These are phyloP conservation scores for Drosophila athabasca DNA, from an alignment of 1,140 invertebrate genomes.

Conservation along the genomic window DNA sequence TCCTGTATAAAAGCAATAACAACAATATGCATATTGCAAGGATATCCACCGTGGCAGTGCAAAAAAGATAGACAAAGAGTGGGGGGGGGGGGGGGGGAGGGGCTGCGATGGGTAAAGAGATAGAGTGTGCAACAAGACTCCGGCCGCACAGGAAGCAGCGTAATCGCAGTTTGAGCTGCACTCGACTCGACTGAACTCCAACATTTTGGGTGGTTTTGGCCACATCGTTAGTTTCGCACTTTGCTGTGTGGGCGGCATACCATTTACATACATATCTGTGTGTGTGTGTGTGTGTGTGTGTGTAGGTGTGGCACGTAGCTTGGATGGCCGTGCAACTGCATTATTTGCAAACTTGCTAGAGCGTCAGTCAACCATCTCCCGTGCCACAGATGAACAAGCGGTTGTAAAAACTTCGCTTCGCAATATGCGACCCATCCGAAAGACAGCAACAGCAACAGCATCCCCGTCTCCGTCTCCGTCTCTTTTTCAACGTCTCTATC, in stretches of 20 bases:
- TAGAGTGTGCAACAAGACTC: constrained; percentile 37
- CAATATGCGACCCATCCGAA: constrained; percentile 34
- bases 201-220: constrained; percentile 59
- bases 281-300: background rate
- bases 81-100: background rate
- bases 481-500: background rate
- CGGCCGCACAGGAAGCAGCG: constrained; percentile 14
- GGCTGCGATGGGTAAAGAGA: background rate
- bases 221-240: constrained; percentile 72
- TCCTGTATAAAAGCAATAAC: constrained; percentile 39
- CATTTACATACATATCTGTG: background rate
- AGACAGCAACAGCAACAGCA: background rate
- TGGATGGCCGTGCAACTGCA: constrained; percentile 46
- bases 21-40: constrained; percentile 69
- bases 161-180: constrained; percentile 53
- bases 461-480: background rate
- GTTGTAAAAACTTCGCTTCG: constrained; percentile 48
- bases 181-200: constrained; percentile 7
- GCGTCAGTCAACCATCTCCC: constrained; percentile 20
- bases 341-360: constrained; percentile 71
- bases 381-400: constrained; percentile 39
- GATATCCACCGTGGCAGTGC: constrained; percentile 32
- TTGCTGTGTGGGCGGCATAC: constrained; percentile 33
- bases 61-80: background rate
- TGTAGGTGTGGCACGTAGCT: constrained; percentile 13